phyloP scores from a whole-genome alignment of 2,113 vertebrate genomes.

The Parus major region DNA sequence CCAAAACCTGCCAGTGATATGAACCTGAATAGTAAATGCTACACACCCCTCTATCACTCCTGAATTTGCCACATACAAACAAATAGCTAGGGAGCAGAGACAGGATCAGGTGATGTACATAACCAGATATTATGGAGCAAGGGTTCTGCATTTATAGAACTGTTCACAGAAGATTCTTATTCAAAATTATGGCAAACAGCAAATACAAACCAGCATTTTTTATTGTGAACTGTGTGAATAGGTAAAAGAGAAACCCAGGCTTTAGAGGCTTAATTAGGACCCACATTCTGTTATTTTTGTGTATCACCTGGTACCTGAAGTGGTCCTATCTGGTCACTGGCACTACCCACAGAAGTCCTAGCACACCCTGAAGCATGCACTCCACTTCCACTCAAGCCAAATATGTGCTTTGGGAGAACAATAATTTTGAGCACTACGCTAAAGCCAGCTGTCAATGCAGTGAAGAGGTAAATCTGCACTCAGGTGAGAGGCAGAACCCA shows the following conservation, averaged over 20 bases:
- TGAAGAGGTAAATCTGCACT: background rate
- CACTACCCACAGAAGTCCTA: background rate
- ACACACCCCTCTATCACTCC: background rate
- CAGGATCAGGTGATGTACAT: background rate
- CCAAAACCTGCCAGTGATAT: background rate
- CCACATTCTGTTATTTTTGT: background rate
- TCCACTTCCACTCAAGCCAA: background rate
- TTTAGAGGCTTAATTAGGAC: background rate
- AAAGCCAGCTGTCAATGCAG: background rate
- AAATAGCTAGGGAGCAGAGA: background rate
- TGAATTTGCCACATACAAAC: background rate
- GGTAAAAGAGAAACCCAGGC: background rate
- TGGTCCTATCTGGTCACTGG: rapidly evolving
- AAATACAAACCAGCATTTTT: background rate
- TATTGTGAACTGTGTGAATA: background rate
- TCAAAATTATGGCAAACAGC: background rate
- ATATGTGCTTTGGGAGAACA: background rate
- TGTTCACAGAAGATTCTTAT: background rate
- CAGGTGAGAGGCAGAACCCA: background rate
- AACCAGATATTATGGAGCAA: rapidly evolving
- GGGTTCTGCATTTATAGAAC: background rate
- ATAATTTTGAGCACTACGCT: background rate
- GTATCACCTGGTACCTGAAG: background rate
- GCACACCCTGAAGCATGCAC: rapidly evolving
- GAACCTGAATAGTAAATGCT: background rate